Percentiles rank a stretch among this genome's conserved stretches.
These are phyloP conservation scores for Sarcophaga carnaria DNA, from an alignment of 2,888 invertebrate genomes.

Conservation along the genomic window DNA sequence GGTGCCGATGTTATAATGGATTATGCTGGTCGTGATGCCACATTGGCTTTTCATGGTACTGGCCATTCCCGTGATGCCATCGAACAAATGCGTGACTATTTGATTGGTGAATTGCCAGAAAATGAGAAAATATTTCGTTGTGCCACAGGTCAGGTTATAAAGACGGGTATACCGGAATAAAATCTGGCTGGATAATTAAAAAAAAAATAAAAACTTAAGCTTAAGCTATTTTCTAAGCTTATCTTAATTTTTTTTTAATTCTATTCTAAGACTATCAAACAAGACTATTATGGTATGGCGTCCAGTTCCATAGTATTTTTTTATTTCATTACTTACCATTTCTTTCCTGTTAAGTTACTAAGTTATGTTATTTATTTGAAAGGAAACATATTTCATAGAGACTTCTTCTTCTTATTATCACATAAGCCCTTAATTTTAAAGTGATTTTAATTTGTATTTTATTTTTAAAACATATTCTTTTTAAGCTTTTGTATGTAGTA, in stretches of 20 bases:
- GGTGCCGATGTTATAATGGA: slow-evolving; percentile 91
- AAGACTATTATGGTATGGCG: too few species aligned
- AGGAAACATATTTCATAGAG: background rate
- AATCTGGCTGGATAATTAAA: background rate
- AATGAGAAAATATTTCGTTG: slow-evolving; percentile 88
- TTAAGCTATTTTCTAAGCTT: background rate
- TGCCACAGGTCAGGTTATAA: slow-evolving; percentile 73
- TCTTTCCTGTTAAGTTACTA: background rate
- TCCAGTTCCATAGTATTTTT: background rate
- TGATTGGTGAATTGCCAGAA: slow-evolving; percentile 89
- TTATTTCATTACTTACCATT: slow-evolving; percentile 24
- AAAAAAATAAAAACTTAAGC: background rate
- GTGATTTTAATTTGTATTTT: too few species aligned
- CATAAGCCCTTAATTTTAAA: background rate
- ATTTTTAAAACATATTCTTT: too few species aligned
- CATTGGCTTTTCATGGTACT: slow-evolving; percentile 90
- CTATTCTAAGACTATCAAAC: background rate
- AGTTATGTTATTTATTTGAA: background rate
- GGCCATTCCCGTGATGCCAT: slow-evolving; percentile 88
- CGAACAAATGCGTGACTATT: slow-evolving; percentile 86
- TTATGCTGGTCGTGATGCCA: slow-evolving; percentile 92
- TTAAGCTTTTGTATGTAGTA: too few species aligned
- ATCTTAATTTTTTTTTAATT: background rate
- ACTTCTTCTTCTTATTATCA: background rate
- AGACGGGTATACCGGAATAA: slow-evolving; percentile 79